A percentile compares a stretch with the other conserved stretches of the same genome.
These are phyloP conservation scores for Junonia oenone DNA, from an alignment of 2,888 invertebrate species.

Conservation along the genomic window DNA sequence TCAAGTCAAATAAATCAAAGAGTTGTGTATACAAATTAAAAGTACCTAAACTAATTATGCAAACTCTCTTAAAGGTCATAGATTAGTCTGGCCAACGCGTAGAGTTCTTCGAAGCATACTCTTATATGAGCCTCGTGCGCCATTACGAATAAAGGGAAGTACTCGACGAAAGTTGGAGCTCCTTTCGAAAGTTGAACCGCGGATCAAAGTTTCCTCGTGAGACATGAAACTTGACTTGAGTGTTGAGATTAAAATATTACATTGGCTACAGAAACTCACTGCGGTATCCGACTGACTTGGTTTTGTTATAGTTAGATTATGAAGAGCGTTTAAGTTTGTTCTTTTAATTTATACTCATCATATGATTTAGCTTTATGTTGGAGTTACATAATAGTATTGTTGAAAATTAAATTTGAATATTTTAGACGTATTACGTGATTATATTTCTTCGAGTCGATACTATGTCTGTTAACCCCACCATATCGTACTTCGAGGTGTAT, in stretches of 20 bases:
- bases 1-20: too few relatives aligned
- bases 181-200: constrained; percentile 62
- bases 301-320: constrained; percentile 17
- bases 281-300: constrained; percentile 45
- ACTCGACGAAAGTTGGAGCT: constrained; percentile 29
- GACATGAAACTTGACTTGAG: constrained; percentile 67
- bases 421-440: too few relatives aligned
- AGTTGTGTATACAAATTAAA: neutral
- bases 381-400: neutral
- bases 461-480: too few relatives aligned
- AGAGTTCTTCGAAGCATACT: constrained; percentile 12
- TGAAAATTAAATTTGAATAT: too few relatives aligned
- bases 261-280: constrained; percentile 56
- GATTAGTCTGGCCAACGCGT: constrained; percentile 1
- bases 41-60: constrained; percentile 3
- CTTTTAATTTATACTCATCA: neutral
- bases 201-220: constrained; percentile 66
- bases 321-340: constrained; percentile 9
- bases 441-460: too few relatives aligned
- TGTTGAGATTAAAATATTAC: constrained; percentile 76
- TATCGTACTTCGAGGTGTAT: too few relatives aligned
- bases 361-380: neutral
- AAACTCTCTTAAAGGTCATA: constrained; percentile 3
- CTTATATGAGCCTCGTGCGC: constrained; percentile 16
- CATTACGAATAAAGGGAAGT: constrained; percentile 19